Evolutionary conservation across 1,140 invertebrate genomes (phyloP).

Genomic region (Dinothrombium tinctorium): DNA sequence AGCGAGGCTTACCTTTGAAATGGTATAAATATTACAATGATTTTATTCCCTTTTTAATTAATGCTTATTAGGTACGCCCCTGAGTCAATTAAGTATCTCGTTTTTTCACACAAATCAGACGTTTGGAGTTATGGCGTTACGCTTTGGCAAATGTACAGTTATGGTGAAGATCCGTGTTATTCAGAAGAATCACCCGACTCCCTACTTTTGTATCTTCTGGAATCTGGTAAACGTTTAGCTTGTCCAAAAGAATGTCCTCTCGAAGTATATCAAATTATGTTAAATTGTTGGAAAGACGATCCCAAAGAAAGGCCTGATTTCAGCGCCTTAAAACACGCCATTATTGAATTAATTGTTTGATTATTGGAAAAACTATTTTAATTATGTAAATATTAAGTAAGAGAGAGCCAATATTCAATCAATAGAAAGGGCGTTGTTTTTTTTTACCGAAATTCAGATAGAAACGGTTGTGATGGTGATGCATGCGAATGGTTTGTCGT

Average conservation of each 20-base stretch:
- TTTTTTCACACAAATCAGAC: constrained; percentile 58
- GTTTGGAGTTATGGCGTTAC: constrained; percentile 65
- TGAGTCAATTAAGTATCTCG: constrained; percentile 42
- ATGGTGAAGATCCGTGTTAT: constrained; percentile 71
- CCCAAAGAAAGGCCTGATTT: constrained; percentile 64
- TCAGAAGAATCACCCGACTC: not conserved
- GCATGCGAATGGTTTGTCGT: too few species aligned
- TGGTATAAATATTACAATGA: not conserved
- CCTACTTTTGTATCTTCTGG: not conserved
- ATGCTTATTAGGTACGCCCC: constrained; percentile 26
- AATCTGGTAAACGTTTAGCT: not conserved
- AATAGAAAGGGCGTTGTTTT: too few species aligned
- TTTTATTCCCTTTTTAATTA: not conserved
- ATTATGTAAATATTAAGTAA: too few species aligned
- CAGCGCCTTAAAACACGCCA: not conserved
- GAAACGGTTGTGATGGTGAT: too few species aligned
- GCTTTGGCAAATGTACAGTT: constrained; percentile 65
- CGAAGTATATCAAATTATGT: constrained; percentile 34
- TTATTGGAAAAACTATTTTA: too few species aligned
- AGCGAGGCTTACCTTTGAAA: constrained; percentile 22
- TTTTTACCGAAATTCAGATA: too few species aligned
- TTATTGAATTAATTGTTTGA: too few species aligned
- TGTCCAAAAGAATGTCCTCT: not conserved
- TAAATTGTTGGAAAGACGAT: constrained; percentile 77
- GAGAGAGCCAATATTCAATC: too few species aligned